Evolutionary conservation across 1,140 invertebrate species (phyloP).

Genomic region (Drosophila fuyamai): DNA sequence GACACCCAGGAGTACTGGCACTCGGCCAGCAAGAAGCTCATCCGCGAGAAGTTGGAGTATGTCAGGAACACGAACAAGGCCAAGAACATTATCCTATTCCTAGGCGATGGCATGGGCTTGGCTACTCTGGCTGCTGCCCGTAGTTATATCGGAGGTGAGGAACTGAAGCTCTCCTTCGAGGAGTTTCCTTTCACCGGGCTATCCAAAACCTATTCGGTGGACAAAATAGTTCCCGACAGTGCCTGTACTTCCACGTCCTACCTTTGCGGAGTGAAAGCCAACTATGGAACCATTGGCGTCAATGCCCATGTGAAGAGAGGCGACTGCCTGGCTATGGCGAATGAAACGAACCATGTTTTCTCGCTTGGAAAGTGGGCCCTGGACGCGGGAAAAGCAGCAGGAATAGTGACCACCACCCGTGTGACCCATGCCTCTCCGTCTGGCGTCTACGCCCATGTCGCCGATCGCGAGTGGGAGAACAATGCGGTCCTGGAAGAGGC

Average conservation of each 20-base stretch:
- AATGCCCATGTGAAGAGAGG: conserved; percentile 87
- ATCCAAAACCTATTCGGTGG: conserved; percentile 93
- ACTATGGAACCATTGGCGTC: conserved; percentile 91
- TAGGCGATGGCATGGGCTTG: conserved; percentile 93
- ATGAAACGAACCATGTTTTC: conserved; percentile 86
- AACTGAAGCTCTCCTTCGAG: conserved; percentile 90
- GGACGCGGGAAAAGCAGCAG: conserved; percentile 89
- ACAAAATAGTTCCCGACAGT: conserved; percentile 92
- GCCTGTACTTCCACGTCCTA: conserved; percentile 91
- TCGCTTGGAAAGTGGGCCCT: conserved; percentile 91
- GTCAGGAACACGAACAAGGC: conserved; percentile 85
- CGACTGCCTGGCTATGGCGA: conserved; percentile 86
- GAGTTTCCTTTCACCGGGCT: conserved; percentile 90
- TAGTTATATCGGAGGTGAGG: conserved; percentile 88
- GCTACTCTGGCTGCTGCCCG: conserved; percentile 90
- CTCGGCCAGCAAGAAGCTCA: conserved; percentile 64
- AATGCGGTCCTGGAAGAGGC: conserved; percentile 86
- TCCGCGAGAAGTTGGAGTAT: conserved; percentile 61
- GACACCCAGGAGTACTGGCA: conserved; percentile 80
- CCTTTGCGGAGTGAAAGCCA: conserved; percentile 93
- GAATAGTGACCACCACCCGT: conserved; percentile 91
- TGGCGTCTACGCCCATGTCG: conserved; percentile 89
- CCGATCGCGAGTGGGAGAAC: conserved; percentile 91
- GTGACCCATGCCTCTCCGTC: conserved; percentile 93
- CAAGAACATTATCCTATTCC: conserved; percentile 91